Base-by-base conservation (phyloP, 1,140 invertebrate species). In the Macrosteles quadrilineatus region DNA sequence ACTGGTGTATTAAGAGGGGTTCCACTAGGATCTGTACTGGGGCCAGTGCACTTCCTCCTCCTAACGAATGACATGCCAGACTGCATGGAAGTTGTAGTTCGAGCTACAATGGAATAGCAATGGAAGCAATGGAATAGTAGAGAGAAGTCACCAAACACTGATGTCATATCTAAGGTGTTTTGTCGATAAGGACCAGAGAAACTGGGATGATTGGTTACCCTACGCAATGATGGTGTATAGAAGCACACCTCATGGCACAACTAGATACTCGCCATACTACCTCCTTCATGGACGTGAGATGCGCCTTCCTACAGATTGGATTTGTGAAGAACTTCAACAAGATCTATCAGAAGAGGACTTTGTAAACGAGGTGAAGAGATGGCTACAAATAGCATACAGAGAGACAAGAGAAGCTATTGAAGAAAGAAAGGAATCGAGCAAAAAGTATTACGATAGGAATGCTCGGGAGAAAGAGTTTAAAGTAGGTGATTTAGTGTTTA, bases 91-190 rank as follows among this genome's bases (percentile, higher is more conserved):
- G n/a, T n/a, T n/a, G n/a, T n/a, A n/a, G n/a, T n/a, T n/a, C n/a
- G n/a, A n/a, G n/a, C n/a, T n/a, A n/a, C n/a, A n/a, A n/a, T n/a
- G n/a, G n/a, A n/a, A n/a, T n/a, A n/a, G n/a, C n/a, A n/a, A n/a
- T n/a, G n/a, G n/a, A n/a, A n/a, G n/a, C n/a, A 79, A 80, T 55
- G 78, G 77, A 12, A 73, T 75, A n/a, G 40, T 79, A 59, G 79
- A 81, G 74, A 57, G 79, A 70, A 69, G 32, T 9, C 80, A 80
- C 71, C 57, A 43, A 40, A 75, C 76, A 9, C 53, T 79, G 67
- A 75, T 75, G 55, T 73, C 78, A 23, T 78, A 78, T 70, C 68
- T 80, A 45, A 76, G 75, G 74, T 73, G 76, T 71, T 80, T 73
- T 57, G 75, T 75, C 17, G 68, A 75, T 21, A 21, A 68, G 9